Base-by-base conservation (phyloP, 1,140 invertebrate genomes). In the Halesus radiatus region DNA sequence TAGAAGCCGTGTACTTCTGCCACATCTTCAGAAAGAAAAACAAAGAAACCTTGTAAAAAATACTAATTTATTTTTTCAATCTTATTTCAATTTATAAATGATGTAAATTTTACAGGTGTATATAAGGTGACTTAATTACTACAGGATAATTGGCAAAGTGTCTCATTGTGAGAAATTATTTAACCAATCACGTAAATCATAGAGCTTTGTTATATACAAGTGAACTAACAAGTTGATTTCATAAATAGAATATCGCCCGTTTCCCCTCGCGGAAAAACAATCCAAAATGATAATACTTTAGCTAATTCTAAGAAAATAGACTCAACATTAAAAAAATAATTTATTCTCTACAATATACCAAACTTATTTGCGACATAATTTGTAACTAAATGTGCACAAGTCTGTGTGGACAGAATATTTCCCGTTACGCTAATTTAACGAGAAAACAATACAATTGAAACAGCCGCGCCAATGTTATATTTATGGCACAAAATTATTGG, bases 271-370 rank as follows among this genome's bases (percentile, higher is more conserved):
- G 16, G 76, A 68, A 68, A 78, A 77, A 78, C 76, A 56, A 70
- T 54, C 75, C 18, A 58, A 74, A 80, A 64, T 45, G 62, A 80
- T 80, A 80, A 80, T 80, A 80, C 78, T 80, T 80, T 80, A 58
- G 26, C 66, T 66, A 72, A 73, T 37, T 74, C 70, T 80, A 80
- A 80, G 20, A 80, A 80, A 79, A 79, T 79, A 80, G 70, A 80
- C 73, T 79, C 78, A 80, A 80, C 78, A 80, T 80, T 73, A 78
- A 76, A 80, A 80, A 80, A 80, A 80, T 79, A 79, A 80, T 74
- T 80, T 80, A 60, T 80, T 70, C 26, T 70, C 56, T 76, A 76
- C 56, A 76, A 64, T 58, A 58, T 37, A 58, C 73, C 50, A 56
- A 58, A 37, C 73, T 75, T 75, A 60, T 45, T 37, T 75, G 73